These are phyloP conservation scores for Scolopax mira DNA, from an alignment of 2,113 vertebrate genomes.

Conservation along the genomic window DNA sequence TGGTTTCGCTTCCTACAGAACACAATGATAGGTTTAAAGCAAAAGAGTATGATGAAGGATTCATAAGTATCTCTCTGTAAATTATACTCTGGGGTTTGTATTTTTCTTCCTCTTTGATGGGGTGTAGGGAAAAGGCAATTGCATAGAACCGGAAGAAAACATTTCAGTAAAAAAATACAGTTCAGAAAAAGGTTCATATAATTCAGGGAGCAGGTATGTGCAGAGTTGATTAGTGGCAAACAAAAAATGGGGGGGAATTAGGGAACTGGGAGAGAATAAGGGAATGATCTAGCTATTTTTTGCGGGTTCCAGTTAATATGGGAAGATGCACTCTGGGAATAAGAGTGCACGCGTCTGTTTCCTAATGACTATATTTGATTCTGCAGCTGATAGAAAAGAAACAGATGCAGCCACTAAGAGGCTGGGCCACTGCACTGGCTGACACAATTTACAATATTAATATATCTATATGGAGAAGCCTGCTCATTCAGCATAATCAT, in stretches of 20 bases:
- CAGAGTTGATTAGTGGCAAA: neutral
- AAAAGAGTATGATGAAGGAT: neutral
- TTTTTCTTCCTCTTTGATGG: neutral
- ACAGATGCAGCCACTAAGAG: neutral
- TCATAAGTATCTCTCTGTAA: neutral
- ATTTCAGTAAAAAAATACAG: neutral
- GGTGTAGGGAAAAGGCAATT: neutral
- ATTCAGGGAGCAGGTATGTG: neutral
- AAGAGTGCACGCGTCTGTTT: neutral
- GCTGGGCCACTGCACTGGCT: neutral
- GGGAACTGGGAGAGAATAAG: neutral
- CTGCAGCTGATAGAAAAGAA: constrained; percentile 2
- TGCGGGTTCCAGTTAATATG: neutral
- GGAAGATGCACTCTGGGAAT: neutral
- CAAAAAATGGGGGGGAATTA: neutral
- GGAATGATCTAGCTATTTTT: neutral
- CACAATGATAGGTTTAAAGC: constrained; percentile 25
- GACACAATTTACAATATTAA: neutral
- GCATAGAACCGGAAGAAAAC: neutral
- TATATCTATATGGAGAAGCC: neutral
- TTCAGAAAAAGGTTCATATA: neutral
- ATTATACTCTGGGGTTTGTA: neutral
- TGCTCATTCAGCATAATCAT: neutral
- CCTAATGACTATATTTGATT: constrained; percentile 4
- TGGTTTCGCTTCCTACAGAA: constrained; percentile 19